These are phyloP conservation scores for Lasiurus cinereus DNA, from an alignment of 2,113 vertebrate genomes.

Conservation along the genomic window DNA sequence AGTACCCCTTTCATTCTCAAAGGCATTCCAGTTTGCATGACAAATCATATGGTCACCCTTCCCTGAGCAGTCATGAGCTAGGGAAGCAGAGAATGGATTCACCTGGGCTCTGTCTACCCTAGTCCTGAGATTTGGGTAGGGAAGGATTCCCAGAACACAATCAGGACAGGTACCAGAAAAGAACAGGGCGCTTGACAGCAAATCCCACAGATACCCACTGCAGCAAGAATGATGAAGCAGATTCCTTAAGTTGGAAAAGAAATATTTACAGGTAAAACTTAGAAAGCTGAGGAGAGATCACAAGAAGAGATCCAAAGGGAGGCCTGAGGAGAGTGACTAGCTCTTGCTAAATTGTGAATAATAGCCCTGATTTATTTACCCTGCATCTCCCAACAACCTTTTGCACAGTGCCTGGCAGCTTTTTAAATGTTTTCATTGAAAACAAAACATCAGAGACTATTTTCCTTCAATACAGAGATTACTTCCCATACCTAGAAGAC, in stretches of 20 bases:
- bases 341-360: not conserved
- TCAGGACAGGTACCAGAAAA: not conserved
- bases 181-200: not conserved
- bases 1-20: not conserved
- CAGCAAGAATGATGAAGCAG: not conserved
- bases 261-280: not conserved
- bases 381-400: not conserved
- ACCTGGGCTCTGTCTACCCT: rapidly evolving
- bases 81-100: not conserved
- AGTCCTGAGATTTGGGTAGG: not conserved
- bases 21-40: not conserved
- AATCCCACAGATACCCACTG: not conserved
- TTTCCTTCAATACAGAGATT: not conserved
- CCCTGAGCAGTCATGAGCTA: not conserved
- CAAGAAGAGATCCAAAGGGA: not conserved
- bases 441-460: not conserved
- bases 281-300: not conserved
- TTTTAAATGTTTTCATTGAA: not conserved
- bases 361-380: not conserved
- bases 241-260: not conserved
- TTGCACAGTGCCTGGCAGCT: not conserved
- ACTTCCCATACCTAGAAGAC: not conserved
- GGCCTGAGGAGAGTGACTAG: not conserved
- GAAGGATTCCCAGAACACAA: not conserved
- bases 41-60: not conserved